Evolutionary conservation across 2,797 vertebrate species (phyloP).

Genomic region (Lerista edwardsae): DNA sequence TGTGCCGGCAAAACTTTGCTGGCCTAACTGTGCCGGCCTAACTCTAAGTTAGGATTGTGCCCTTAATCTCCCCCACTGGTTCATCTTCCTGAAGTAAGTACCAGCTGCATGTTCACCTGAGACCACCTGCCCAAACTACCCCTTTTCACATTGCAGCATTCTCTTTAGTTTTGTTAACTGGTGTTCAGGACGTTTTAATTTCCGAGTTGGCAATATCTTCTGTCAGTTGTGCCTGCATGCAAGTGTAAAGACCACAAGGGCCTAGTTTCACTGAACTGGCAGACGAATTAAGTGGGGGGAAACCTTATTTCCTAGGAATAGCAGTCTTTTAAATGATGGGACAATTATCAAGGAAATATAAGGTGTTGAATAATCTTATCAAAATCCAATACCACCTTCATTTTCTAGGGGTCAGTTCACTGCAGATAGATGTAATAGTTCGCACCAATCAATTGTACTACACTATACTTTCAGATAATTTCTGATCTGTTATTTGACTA

Average conservation of each 20-base stretch:
- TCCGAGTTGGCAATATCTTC: neutral
- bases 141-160: neutral
- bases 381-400: neutral
- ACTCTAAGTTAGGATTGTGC: no score
- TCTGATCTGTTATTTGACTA: neutral
- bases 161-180: neutral
- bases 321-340: neutral
- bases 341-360: neutral
- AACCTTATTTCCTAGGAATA: neutral
- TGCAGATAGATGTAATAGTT: conserved; percentile 16
- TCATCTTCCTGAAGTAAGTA: neutral
- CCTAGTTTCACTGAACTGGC: neutral
- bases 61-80: conserved; percentile 5
- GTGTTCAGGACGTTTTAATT: neutral
- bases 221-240: neutral
- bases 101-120: no score
- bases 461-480: no score
- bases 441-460: no score
- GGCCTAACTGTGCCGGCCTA: no score
- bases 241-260: neutral
- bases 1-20: no score
- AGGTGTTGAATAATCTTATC: neutral
- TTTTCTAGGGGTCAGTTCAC: conserved; percentile 21
- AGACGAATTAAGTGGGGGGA: neutral
- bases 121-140: neutral